Evolutionary conservation across 2,113 vertebrate species (phyloP).

Genomic region (Rhinopithecus roxellana): DNA sequence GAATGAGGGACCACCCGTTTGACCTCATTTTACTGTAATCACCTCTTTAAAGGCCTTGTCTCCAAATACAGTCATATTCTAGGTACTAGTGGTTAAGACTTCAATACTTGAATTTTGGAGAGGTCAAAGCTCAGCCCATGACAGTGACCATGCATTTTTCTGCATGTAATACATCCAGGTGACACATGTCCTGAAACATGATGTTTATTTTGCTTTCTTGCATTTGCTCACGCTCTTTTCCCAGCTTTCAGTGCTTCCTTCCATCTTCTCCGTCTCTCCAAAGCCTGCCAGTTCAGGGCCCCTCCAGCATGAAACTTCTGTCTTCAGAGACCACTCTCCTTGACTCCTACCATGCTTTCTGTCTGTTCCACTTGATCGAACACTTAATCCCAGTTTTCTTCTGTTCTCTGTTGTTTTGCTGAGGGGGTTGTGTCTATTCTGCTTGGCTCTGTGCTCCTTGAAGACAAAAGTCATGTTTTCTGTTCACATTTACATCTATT

Average conservation of each 20-base stretch:
- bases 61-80: background rate
- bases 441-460: background rate
- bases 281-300: background rate
- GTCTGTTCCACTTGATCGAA: background rate
- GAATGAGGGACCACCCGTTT: background rate
- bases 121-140: background rate
- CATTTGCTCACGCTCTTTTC: background rate
- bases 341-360: background rate
- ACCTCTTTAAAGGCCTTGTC: background rate
- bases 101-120: background rate
- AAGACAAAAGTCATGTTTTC: slow-evolving; percentile 1
- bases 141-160: background rate
- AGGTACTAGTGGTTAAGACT: background rate
- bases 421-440: background rate
- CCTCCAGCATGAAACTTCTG: background rate
- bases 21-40: background rate
- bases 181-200: background rate
- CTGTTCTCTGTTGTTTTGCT: background rate
- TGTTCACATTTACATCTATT: background rate
- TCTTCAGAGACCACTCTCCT: background rate
- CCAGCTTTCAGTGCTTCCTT: background rate
- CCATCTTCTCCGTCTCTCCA: background rate
- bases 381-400: background rate
- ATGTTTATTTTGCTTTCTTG: slow-evolving; percentile 8
- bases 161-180: background rate